These are phyloP conservation scores for Oxyura jamaicensis DNA, from an alignment of 2,113 vertebrate species.

Conservation along the genomic window DNA sequence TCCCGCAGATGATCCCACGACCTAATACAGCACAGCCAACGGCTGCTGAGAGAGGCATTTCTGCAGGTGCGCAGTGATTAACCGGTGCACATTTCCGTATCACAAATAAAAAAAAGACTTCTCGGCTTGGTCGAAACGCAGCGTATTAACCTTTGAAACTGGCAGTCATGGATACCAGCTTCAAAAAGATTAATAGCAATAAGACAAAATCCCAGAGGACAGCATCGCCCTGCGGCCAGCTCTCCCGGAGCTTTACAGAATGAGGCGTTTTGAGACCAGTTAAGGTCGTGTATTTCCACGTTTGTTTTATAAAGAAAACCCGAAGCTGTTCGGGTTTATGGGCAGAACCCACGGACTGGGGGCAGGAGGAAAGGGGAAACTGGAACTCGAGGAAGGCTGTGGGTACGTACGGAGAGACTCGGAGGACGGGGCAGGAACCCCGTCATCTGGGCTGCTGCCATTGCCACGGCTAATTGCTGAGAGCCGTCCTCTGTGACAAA, in stretches of 20 bases:
- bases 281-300: neutral
- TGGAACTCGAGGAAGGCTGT: neutral
- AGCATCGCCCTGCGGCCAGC: neutral
- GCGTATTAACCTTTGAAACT: conserved; percentile 37
- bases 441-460: neutral
- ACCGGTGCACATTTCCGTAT: conserved; percentile 18
- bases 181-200: conserved; percentile 44
- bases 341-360: neutral
- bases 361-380: neutral
- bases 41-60: conserved; percentile 6
- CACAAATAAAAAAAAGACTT: neutral
- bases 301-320: neutral
- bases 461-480: neutral
- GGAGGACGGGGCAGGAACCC: neutral
- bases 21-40: neutral
- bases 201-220: conserved; percentile 19
- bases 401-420: neutral
- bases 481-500: neutral
- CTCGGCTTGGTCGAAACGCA: neutral
- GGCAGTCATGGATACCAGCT: conserved; percentile 49
- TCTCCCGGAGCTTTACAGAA: neutral
- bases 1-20: neutral
- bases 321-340: neutral
- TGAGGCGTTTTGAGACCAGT: neutral
- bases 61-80: conserved; percentile 37